Evolutionary conservation across 1,140 invertebrate species (phyloP).

Genomic region (Lepidostoma basale): DNA sequence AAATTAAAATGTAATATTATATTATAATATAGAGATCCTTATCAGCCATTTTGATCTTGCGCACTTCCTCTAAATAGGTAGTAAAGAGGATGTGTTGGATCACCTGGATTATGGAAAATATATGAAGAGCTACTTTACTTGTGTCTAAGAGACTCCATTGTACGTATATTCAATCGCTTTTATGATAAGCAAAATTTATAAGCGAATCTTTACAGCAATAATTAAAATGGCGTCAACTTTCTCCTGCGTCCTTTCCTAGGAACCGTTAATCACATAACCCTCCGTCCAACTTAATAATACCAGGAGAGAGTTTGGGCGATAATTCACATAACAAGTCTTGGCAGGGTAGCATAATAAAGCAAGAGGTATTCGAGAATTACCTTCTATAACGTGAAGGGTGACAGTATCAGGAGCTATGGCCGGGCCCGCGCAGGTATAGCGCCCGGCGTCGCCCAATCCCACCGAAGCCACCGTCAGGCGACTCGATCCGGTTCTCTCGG

Average conservation of each 20-base stretch:
- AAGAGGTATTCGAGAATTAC: conserved; percentile 35
- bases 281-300: conserved; percentile 26
- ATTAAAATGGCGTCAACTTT: too few relatives aligned
- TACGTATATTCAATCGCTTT: too few relatives aligned
- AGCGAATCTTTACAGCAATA: too few relatives aligned
- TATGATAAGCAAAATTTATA: too few relatives aligned
- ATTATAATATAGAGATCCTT: too few relatives aligned
- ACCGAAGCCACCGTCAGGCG: conserved; percentile 52
- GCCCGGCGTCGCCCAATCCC: conserved; percentile 48
- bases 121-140: too few relatives aligned
- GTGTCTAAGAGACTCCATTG: too few relatives aligned
- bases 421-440: conserved; percentile 49
- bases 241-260: background rate
- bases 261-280: conserved; percentile 16
- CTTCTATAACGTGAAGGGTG: conserved; percentile 39
- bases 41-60: too few relatives aligned
- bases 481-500: conserved; percentile 49
- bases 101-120: too few relatives aligned
- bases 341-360: conserved; percentile 25
- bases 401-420: conserved; percentile 43
- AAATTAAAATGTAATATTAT: too few relatives aligned
- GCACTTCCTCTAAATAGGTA: too few relatives aligned
- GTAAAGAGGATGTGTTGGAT: too few relatives aligned
- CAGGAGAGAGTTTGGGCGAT: conserved; percentile 22
- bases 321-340: conserved; percentile 27